Conservation (phyloP, 2,888 invertebrate genomes). For the Tuta absoluta region DNA sequence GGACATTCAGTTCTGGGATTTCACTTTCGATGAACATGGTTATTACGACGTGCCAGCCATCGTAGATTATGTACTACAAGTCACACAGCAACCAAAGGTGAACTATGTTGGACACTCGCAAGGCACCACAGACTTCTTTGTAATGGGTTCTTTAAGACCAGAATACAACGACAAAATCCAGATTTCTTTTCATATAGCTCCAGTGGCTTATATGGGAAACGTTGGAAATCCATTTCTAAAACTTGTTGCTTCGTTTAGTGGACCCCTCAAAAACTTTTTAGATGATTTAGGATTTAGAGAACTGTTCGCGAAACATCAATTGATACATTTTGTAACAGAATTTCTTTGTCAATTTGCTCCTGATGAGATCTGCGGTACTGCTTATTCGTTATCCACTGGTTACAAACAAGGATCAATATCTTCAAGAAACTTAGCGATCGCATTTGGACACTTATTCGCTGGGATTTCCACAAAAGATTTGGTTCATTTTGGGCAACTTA, state of each 20-base stretch:
- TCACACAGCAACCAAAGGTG: conserved; percentile 77
- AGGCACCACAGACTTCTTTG: conserved; percentile 83
- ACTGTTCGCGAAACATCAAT: conserved; percentile 80
- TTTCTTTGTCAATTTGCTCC: conserved; percentile 61
- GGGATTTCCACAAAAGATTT: conserved; percentile 74
- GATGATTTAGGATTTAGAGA: conserved; percentile 80
- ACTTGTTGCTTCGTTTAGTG: conserved; percentile 42
- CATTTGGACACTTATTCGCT: conserved; percentile 76
- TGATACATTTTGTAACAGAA: conserved; percentile 64
- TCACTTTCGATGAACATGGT: conserved; percentile 86
- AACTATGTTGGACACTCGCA: conserved; percentile 87
- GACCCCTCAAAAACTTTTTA: conserved; percentile 46
- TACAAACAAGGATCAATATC: conserved; percentile 77
- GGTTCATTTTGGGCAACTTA: conserved; percentile 79
- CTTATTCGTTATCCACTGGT: conserved; percentile 81
- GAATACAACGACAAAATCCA: conserved; percentile 82
- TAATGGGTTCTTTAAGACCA: conserved; percentile 76
- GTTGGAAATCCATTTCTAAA: conserved; percentile 55
- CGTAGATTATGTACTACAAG: conserved; percentile 58
- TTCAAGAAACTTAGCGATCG: conserved; percentile 74
- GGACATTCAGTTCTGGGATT: conserved; percentile 75
- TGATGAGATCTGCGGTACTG: conserved; percentile 77
- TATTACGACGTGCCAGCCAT: conserved; percentile 85
- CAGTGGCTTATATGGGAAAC: conserved; percentile 77
- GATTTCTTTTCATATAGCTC: conserved; percentile 68